Evolutionary conservation across 2,888 invertebrate species (phyloP), one percentile per base, ranked within the genome.

Genomic region (Autographa pulchrina): DNA sequence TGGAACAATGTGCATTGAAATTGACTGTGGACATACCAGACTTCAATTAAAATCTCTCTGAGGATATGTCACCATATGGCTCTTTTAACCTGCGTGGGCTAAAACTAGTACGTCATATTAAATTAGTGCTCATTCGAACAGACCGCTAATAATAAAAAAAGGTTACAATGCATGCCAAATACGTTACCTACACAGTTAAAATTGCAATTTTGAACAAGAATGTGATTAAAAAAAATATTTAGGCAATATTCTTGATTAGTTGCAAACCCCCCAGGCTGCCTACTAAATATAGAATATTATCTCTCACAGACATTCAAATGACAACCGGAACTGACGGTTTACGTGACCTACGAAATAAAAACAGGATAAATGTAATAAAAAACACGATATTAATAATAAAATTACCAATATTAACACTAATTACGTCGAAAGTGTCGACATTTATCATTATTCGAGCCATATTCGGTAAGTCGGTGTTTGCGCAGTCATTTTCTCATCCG

Each of bases 401-500:
- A 74, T 72, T 75, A 63, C 35, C 32, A 61, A 56, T 62, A 68
- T 56, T 69, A 79, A 71, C 65, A 54, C 43, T n/a, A 70, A 68
- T 65, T 62, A 67, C 71, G 69, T 68, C 69, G 48, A 77, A 68
- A 70, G 61, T 52, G 54, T 56, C 54, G 3, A 68, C 71, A 70
- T 80, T 80, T 74, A 80, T 35, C 52, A 69, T 43, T 48, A 61
- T 68, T 54, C 61, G 32, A 70, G 62, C 65, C 52, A 32, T 65
- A 62, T 71, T 61, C 32, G 16, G 65, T 64, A 62, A 60, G 52
- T 63, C 60, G 62, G 32, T n/a, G 65, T n/a, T 31, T 59, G 65
- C 62, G 62, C 56, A 72, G 64, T 31, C 70, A 63, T 83, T 77
- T 73, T 73, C 60, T 71, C 62, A 80, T 83, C 83, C 83, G 80